A percentile compares a stretch with the other conserved stretches of the same genome.
phyloP scores from a whole-genome alignment of 2,888 invertebrate species.

The Dryobota labecula region DNA sequence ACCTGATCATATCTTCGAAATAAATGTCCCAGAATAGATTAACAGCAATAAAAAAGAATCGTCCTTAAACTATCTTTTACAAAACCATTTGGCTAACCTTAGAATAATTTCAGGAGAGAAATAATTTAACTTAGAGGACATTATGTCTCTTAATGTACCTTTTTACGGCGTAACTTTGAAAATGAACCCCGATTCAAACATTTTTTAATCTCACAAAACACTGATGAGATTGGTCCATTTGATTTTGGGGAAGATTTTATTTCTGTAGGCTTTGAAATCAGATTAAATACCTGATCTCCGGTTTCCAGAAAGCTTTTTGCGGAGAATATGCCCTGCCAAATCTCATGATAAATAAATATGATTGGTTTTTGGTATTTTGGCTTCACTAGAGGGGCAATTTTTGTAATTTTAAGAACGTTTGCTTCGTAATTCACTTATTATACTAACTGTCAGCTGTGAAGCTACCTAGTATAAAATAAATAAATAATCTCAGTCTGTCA shows the following conservation, averaged over 20 bases:
- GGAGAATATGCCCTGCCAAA: background rate
- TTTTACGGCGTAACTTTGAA: conserved; percentile 59
- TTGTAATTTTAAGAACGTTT: background rate
- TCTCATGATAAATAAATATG: background rate
- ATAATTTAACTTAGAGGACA: conserved; percentile 56
- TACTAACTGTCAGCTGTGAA: too few relatives aligned
- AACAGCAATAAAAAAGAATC: conserved; percentile 22
- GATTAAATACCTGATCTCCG: conserved; percentile 14
- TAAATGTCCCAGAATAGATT: conserved; percentile 28
- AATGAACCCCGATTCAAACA: conserved; percentile 36
- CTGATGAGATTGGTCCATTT: conserved; percentile 41
- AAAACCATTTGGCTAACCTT: conserved; percentile 34
- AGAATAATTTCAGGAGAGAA: conserved; percentile 42
- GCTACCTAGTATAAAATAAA: too few relatives aligned
- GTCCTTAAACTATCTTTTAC: conserved; percentile 42
- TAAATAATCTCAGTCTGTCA: background rate
- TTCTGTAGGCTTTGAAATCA: conserved; percentile 22
- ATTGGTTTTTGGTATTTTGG: background rate
- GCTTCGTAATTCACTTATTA: too few relatives aligned
- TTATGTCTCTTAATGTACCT: conserved; percentile 53
- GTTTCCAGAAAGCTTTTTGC: background rate
- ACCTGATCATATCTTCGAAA: conserved; percentile 12
- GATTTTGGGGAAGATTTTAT: conserved; percentile 44
- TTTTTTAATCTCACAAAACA: conserved; percentile 56
- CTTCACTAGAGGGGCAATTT: background rate